Evolutionary conservation across 2,888 invertebrate genomes (phyloP).

Genomic region (Andrena chrysosceles): DNA sequence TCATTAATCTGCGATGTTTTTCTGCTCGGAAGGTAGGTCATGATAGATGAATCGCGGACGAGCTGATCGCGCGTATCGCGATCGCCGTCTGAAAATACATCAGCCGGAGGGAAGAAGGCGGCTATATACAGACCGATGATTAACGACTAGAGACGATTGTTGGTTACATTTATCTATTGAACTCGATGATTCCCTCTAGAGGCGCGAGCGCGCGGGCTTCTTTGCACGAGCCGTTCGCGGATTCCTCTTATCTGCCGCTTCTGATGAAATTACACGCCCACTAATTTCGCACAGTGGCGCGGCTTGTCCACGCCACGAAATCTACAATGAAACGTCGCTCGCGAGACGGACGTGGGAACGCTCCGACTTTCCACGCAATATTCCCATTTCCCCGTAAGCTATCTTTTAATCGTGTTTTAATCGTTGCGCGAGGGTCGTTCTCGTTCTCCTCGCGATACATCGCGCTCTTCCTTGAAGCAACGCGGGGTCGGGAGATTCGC

Average conservation of each 20-base stretch:
- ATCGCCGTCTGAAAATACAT: constrained; percentile 33
- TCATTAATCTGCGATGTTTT: constrained; percentile 42
- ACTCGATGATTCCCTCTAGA: neutral
- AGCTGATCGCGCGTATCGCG: constrained; percentile 13
- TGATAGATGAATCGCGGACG: constrained; percentile 34
- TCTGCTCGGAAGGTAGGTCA: constrained; percentile 53
- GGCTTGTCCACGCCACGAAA: constrained; percentile 24
- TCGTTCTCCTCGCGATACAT: neutral
- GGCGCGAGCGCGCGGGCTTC: neutral
- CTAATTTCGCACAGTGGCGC: constrained; percentile 70
- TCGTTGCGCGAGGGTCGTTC: constrained; percentile 4
- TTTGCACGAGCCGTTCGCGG: neutral
- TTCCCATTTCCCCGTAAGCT: neutral
- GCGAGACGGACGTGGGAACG: neutral
- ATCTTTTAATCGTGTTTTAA: neutral
- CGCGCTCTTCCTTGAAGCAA: neutral
- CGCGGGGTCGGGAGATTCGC: constrained; percentile 17
- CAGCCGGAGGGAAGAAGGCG: neutral
- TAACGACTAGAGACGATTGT: constrained; percentile 29
- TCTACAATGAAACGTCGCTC: neutral
- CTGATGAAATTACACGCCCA: constrained; percentile 77
- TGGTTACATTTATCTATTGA: constrained; percentile 30
- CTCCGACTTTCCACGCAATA: neutral
- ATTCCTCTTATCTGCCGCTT: neutral
- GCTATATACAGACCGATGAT: constrained; percentile 21